Base-by-base conservation (phyloP, 1,140 invertebrate genomes). In the Drosophila bocqueti region DNA sequence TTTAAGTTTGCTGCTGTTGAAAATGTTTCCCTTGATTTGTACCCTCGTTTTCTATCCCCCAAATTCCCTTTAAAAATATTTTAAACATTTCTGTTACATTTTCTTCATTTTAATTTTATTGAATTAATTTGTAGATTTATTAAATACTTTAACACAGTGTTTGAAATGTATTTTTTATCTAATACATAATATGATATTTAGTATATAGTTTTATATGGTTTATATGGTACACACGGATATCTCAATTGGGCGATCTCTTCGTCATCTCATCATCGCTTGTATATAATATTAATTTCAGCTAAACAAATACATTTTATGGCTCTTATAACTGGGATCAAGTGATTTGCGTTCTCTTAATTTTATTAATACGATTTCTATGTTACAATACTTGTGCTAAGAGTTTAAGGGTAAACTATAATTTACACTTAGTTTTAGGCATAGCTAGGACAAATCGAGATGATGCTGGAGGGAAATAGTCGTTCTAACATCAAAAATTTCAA, bases 111-210 rank as follows among this genome's bases (percentile, higher is more conserved):
- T 66, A 81, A 46, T 83, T 80, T 90, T 67, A 57, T 86, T 85
- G 67, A 73, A 73, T 73, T 61, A 54, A 49, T 60, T 58, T 76
- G 75, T 83, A 67, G 79, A 82, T 85, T 90, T 90, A 90, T 90
- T 85, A 90, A 90, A 90, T 90, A 90, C 82, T 90, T 91, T 90
- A 90, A 90, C 85, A 90, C 85, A 90, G 85, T 90, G 85, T 90
- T 90, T 85, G 81, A 90, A 90, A 85, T 90, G 79, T 85, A 82
- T 83, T 61, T 59, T 73, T 82, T 24, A 85, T 76, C 85, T 87
- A 90, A 78, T 81, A 87, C 71, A 87, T 83, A 79, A 79, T 87
- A 79, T 68, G 63, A 73, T 84, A 83, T 79, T 72, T 49, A 69
- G 78, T 75, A 84, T 77, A 65, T 81, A 62, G 29, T 71, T 71